Evolutionary conservation across 2,113 vertebrate genomes (phyloP).

Genomic region (Tragelaphus strepsiceros): DNA sequence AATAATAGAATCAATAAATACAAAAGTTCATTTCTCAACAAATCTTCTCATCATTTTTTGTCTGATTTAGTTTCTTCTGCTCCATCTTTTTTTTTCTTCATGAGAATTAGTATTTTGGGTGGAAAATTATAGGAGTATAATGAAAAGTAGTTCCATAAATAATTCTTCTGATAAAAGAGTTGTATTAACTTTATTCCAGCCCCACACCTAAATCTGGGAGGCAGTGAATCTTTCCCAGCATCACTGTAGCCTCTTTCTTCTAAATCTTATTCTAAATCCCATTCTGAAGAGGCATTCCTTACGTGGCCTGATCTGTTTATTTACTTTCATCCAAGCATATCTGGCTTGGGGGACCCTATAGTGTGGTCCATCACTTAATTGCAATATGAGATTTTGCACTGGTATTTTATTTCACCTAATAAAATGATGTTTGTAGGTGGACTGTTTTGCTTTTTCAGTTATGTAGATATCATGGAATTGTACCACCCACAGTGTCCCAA

Average conservation of each 20-base stretch:
- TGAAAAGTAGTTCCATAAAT: neutral
- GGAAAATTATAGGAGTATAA: neutral
- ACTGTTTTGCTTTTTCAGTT: conserved; percentile 23
- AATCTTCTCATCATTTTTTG: neutral
- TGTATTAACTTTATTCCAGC: neutral
- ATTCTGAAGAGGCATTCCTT: neutral
- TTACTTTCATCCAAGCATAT: neutral
- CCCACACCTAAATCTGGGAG: neutral
- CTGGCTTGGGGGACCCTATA: neutral
- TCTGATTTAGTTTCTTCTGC: conserved; percentile 20
- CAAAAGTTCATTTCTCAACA: neutral
- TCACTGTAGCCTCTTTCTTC: neutral
- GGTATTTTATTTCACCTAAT: conserved; percentile 51
- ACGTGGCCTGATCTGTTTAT: neutral
- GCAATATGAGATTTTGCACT: conserved; percentile 35
- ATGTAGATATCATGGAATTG: conserved; percentile 64
- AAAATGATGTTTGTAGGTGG: conserved; percentile 50
- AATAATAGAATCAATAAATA: neutral
- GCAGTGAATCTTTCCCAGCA: neutral
- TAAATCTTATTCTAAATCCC: neutral
- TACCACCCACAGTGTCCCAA: conserved; percentile 67
- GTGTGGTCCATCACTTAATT: conserved; percentile 41
- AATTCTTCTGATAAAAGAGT: neutral
- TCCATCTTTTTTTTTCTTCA: neutral
- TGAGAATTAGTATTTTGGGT: neutral